Percentiles rank a stretch among this genome's conserved stretches.
Evolutionary conservation across 2,888 invertebrate genomes (phyloP).

Genomic region (Andrena fulva): DNA sequence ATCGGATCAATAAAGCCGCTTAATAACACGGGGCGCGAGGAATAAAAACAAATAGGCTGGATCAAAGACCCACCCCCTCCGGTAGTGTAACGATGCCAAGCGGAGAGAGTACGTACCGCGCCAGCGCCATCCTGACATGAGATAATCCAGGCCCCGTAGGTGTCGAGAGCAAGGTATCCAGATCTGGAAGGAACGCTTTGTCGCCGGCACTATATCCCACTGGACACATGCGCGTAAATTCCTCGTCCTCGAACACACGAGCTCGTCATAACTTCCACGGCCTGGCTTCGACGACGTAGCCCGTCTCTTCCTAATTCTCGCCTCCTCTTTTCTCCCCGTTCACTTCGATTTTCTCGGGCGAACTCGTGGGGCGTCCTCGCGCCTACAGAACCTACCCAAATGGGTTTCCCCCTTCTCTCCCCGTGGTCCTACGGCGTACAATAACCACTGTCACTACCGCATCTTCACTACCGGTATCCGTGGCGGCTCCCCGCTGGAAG

Average conservation of each 20-base stretch:
- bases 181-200: constrained; percentile 82
- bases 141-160: constrained; percentile 86
- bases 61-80: constrained; percentile 64
- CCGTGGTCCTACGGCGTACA: constrained; percentile 37
- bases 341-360: constrained; percentile 53
- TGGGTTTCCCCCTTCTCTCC: constrained; percentile 22
- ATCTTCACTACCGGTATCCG: constrained; percentile 49
- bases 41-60: constrained; percentile 37
- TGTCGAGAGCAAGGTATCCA: constrained; percentile 86
- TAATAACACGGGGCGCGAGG: constrained; percentile 11
- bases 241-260: constrained; percentile 68
- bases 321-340: constrained; percentile 22
- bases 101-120: constrained; percentile 86
- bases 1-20: constrained; percentile 46
- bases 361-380: constrained; percentile 67
- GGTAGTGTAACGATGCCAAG: constrained; percentile 33
- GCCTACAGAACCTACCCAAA: constrained; percentile 43
- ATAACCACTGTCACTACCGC: constrained; percentile 64
- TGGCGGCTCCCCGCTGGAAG: constrained; percentile 25
- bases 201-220: constrained; percentile 81
- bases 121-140: constrained; percentile 89
- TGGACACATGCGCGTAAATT: constrained; percentile 84
- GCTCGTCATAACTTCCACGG: constrained; percentile 78
- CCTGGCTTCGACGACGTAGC: constrained; percentile 42
- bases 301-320: constrained; percentile 30